Base-by-base conservation (phyloP, 2,888 invertebrate genomes). In the Agrochola circellaris region DNA sequence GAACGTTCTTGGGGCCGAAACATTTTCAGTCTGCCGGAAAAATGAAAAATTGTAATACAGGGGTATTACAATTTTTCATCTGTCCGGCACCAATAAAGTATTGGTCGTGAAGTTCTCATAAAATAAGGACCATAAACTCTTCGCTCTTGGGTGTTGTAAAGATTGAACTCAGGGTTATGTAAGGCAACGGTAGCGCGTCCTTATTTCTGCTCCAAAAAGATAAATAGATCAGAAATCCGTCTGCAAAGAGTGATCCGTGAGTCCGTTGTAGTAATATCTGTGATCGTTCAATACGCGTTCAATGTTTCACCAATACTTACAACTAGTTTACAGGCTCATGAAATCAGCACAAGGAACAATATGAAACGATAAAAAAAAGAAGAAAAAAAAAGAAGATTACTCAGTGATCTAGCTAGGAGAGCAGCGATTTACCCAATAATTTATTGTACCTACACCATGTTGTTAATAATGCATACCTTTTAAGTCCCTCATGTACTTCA, bases 41-140 rank as follows among this genome's bases (percentile, higher is more conserved):
- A n/a, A n/a, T n/a, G n/a, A n/a, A n/a, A n/a, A n/a, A n/a, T n/a
- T n/a, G n/a, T n/a, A n/a, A n/a, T n/a, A n/a, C n/a, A n/a, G n/a
- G n/a, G n/a, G n/a, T n/a, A 15, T 45, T 15, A 45, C 9, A n/a
- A 34, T 73, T 56, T 56, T 15, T 42, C 20, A 42, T 75, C 76
- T 51, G n/a, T 58, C 13, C 34, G 20, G 34, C 45, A 48, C 6
- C 17, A 48, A 17, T 73, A 74, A 60, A 61, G 30, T 45, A 30
- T 56, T n/a, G 45, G 34, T 61, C 48, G 38, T 51, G 15, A 75
- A 75, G 30, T 42, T 61, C 20, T 15, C 77, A 34, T 77, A 54
- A 34, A 75, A 20, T 54, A 20, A 34, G 17, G 30, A 9, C 42
- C 42, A 30, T n/a, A 75, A 77, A 62, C 15, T 56, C 11, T 54